phyloP scores from a whole-genome alignment of 2,113 vertebrate species.

The Ailuropoda melanoleuca region DNA sequence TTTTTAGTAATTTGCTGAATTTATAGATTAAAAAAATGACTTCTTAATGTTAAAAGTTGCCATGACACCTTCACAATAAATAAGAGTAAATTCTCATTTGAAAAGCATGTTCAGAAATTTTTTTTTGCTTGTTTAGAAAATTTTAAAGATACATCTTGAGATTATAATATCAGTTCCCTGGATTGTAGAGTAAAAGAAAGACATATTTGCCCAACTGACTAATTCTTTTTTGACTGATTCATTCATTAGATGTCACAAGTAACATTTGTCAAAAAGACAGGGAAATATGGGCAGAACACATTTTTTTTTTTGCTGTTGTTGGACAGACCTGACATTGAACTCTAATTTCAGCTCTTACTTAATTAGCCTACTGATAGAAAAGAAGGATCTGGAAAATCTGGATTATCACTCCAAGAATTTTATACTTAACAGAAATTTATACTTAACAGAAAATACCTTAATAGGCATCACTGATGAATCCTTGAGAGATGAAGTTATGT shows the following conservation, averaged over 20 bases:
- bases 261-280: not conserved
- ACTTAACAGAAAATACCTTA: not conserved
- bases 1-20: not conserved
- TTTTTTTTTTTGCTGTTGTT: not conserved
- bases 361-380: not conserved
- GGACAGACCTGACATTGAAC: not conserved
- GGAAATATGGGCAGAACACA: not conserved
- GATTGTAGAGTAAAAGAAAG: conserved; percentile 23
- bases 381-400: not conserved
- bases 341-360: not conserved
- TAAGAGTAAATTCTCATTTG: conserved; percentile 32
- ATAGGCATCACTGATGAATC: not conserved
- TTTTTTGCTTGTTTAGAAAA: not conserved
- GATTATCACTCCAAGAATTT: not conserved
- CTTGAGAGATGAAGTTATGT: not conserved
- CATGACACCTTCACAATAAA: not conserved
- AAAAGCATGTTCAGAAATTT: not conserved
- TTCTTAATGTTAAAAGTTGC: not conserved
- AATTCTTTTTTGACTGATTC: not conserved
- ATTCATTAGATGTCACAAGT: not conserved
- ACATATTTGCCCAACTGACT: not conserved
- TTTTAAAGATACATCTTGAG: not conserved
- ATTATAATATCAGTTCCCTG: not conserved
- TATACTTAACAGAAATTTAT: not conserved
- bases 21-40: not conserved